A percentile compares a stretch with the other conserved stretches of the same genome.
Evolutionary conservation across 2,113 vertebrate genomes (phyloP).

Genomic region (Pterocles gutturalis): DNA sequence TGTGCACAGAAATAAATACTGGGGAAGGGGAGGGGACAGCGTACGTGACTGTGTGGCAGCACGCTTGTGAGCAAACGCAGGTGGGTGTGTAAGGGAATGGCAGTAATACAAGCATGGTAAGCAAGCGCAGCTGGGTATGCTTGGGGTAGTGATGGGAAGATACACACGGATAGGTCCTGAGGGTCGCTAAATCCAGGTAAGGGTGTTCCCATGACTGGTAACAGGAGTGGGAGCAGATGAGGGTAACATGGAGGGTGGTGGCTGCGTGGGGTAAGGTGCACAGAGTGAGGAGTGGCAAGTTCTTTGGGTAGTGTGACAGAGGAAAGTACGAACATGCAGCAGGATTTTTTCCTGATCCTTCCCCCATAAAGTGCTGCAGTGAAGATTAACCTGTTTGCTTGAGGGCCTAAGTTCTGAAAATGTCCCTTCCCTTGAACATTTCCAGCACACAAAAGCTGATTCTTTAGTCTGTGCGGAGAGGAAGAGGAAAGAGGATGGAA

Average conservation of each 20-base stretch:
- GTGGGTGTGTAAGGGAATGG: background rate
- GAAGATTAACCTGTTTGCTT: background rate
- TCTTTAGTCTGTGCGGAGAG: background rate
- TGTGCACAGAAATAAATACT: background rate
- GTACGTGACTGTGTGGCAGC: background rate
- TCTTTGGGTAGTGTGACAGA: background rate
- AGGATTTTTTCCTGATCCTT: background rate
- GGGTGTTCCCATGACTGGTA: background rate
- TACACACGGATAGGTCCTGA: background rate
- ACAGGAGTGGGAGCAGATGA: background rate
- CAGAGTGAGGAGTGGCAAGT: background rate
- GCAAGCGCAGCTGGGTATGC: background rate
- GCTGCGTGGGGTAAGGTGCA: background rate
- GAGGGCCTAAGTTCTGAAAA: background rate
- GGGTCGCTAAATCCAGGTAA: background rate
- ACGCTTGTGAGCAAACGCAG: background rate
- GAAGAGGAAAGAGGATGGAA: background rate
- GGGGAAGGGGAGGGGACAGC: background rate
- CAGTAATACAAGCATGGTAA: background rate
- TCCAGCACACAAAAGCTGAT: background rate
- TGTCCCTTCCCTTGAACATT: background rate
- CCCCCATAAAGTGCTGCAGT: background rate
- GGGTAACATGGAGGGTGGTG: fast-evolving
- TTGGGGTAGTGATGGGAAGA: background rate
- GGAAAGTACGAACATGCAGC: background rate